Base-by-base conservation (phyloP, 2,113 vertebrate genomes). In the Callithrix jacchus region DNA sequence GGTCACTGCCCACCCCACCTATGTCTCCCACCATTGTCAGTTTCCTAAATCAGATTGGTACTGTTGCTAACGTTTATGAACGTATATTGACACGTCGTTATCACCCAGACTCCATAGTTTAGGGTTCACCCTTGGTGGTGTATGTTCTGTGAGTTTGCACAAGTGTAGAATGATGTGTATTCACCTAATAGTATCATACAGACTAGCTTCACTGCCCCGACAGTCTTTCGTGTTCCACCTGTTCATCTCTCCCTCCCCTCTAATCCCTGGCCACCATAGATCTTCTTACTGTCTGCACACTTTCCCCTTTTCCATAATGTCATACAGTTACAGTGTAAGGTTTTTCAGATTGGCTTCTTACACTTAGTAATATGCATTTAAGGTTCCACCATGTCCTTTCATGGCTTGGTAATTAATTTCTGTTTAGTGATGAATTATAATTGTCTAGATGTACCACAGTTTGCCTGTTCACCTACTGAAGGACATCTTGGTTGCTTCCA, bases 41-140 rank as follows among this genome's bases (percentile, higher is more conserved):
- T 14, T 10, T n/a, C 9, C 21, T 0, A 1, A 18, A 6, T 8
- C 32, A 10, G n/a, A 20, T 54, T 5, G 6, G 8, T 16, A 6
- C 10, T 0, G 17, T 30, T n/a, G 27, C 35, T 49, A 10, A 5
- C 4, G 18, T 52, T 8, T 25, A 14, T 74, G 21, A 66, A 37
- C 45, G 45, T 2, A 10, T 11, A 5, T 8, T 5, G 45, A 25
- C 23, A 18, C 17, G 3, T 40, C 13, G 1, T 45, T 18, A 20
- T 37, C 47, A 30, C 84, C 35, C 66, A 30, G 14, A 70, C 35
- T 52, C 32, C 66, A 25, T 1, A 37, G 66, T 37, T 70, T 6
- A 73, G 52, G 71, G 61, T 8, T 14, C n/a, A 5, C 17, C 13
- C 42, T 66, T 52, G 42, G 35, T 30, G 27, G 0, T 45, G 91